Conservation (phyloP, 1,140 invertebrate species). For the Prorops nasuta region DNA sequence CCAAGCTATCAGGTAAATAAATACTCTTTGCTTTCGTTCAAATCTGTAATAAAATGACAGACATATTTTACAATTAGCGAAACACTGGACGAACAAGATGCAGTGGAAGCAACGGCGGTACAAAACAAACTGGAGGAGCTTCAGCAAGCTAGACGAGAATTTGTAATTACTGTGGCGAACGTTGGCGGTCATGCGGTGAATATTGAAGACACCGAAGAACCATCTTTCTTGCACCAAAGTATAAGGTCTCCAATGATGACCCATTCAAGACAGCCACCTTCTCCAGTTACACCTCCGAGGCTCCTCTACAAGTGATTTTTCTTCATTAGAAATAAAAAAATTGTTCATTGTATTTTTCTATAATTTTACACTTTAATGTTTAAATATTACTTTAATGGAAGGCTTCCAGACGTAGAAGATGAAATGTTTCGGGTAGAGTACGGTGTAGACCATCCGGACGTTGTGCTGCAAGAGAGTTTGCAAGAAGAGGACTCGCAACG, state of each 20-base stretch:
- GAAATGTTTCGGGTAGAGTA: conserved; percentile 18
- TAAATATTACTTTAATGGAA: too few species aligned
- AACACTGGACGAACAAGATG: conserved; percentile 37
- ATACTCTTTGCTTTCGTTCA: not conserved
- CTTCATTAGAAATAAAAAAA: too few species aligned
- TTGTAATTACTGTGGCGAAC: conserved; percentile 36
- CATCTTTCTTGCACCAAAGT: too few species aligned
- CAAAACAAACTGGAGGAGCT: conserved; percentile 31
- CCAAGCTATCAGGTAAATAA: conserved; percentile 27
- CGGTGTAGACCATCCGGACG: conserved; percentile 20
- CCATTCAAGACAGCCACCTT: not conserved
- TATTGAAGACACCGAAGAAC: too few species aligned
- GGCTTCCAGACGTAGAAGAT: conserved; percentile 18
- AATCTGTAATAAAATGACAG: not conserved
- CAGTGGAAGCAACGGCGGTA: conserved; percentile 23
- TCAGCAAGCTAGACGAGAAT: conserved; percentile 39
- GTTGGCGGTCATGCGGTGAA: conserved; percentile 30
- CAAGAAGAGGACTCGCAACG: not conserved
- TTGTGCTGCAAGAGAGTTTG: conserved; percentile 18
- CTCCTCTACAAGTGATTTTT: too few species aligned
- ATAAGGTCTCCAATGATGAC: too few species aligned
- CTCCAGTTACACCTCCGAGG: not conserved
- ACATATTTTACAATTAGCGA: conserved; percentile 16
- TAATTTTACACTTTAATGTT: too few species aligned
- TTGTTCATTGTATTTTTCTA: too few species aligned